phyloP scores from a whole-genome alignment of 2,888 invertebrate genomes.

The Leptogaster cylindrica region DNA sequence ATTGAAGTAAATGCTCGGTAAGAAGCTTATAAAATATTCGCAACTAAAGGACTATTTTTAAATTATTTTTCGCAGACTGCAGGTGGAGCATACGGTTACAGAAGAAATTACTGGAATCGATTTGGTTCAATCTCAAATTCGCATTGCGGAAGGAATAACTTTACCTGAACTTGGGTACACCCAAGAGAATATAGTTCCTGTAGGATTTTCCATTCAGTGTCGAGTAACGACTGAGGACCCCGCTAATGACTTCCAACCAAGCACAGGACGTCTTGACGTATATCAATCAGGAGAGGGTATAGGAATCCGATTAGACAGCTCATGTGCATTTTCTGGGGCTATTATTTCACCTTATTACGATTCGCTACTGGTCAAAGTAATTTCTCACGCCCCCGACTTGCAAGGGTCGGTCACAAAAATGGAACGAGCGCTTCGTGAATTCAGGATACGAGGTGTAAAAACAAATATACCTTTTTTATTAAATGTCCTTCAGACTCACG shows the following conservation, averaged over 20 bases:
- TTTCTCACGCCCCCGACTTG: slow-evolving; percentile 90
- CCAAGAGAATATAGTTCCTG: slow-evolving; percentile 82
- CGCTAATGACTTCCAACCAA: slow-evolving; percentile 95
- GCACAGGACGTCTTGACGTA: slow-evolving; percentile 96
- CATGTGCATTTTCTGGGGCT: slow-evolving; percentile 95
- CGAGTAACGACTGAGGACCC: slow-evolving; percentile 99
- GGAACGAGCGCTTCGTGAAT: slow-evolving; percentile 93
- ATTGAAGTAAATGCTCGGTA: slow-evolving; percentile 97
- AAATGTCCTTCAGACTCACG: slow-evolving; percentile 95
- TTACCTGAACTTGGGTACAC: slow-evolving; percentile 87
- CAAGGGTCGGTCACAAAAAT: slow-evolving; percentile 94
- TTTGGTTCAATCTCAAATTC: slow-evolving; percentile 96
- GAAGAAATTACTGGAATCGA: slow-evolving; percentile 99
- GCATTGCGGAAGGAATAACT: slow-evolving; percentile 93
- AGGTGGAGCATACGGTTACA: slow-evolving; percentile 99
- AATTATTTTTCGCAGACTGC: slow-evolving; percentile 67
- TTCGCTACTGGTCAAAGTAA: slow-evolving; percentile 93
- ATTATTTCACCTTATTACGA: slow-evolving; percentile 99
- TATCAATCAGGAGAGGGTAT: slow-evolving; percentile 98
- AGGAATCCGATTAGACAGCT: slow-evolving; percentile 98
- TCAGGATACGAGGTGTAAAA: slow-evolving; percentile 97
- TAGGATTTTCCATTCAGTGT: slow-evolving; percentile 95
- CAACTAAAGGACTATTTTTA: slow-evolving; percentile 11
- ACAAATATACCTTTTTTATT: slow-evolving; percentile 98
- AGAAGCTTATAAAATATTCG: slow-evolving; percentile 17